A percentile compares a stretch with the other conserved stretches of the same genome.
Conservation (phyloP, 2,888 invertebrate species). For the Stenichneumon culpator region DNA sequence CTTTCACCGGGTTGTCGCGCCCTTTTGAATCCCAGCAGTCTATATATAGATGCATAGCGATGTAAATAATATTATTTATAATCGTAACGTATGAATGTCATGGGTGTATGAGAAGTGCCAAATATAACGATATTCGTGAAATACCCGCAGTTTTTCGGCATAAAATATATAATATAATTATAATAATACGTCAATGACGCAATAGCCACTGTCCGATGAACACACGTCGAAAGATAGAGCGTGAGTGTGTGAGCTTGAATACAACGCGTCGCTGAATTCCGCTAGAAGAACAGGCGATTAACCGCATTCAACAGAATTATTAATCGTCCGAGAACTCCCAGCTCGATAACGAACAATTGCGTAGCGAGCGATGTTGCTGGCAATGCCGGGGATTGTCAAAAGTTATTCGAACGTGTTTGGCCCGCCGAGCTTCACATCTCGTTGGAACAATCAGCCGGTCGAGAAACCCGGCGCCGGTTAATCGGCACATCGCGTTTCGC, state of each 20-base stretch:
- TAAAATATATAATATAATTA: constrained; percentile 51
- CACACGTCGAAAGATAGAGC: not conserved
- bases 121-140: constrained; percentile 58
- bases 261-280: constrained; percentile 1
- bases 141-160: constrained; percentile 44
- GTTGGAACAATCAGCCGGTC: constrained; percentile 23
- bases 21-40: not conserved
- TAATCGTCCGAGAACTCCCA: constrained; percentile 59
- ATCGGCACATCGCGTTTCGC: not conserved
- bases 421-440: constrained; percentile 36
- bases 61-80: constrained; percentile 59
- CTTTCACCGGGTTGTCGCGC: not conserved
- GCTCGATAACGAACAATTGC: constrained; percentile 56
- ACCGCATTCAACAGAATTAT: constrained; percentile 61
- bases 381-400: constrained; percentile 57
- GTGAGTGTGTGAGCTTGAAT: not conserved
- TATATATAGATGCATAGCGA: constrained; percentile 37
- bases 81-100: constrained; percentile 48
- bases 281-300: not conserved
- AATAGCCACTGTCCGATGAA: constrained; percentile 7
- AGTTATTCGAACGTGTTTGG: constrained; percentile 60
- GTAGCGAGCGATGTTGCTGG: constrained; percentile 48
- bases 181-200: constrained; percentile 31
- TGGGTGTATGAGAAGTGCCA: constrained; percentile 69
- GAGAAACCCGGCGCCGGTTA: constrained; percentile 10